Evolutionary conservation across 2,113 vertebrate genomes (phyloP).

Genomic region (Rutilus rutilus): DNA sequence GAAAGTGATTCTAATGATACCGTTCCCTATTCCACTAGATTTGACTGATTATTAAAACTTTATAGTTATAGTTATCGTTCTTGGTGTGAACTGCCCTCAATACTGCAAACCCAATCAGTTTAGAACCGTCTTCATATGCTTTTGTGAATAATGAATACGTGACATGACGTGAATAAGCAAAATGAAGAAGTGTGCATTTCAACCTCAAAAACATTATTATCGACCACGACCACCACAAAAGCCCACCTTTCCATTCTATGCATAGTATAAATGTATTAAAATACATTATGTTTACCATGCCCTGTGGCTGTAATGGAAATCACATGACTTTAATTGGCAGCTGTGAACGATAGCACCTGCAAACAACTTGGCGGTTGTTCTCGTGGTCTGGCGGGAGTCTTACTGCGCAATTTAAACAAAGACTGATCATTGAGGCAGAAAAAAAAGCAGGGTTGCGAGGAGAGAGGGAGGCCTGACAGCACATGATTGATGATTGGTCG

Average conservation of each 20-base stretch:
- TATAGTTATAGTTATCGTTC: not conserved
- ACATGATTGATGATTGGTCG: constrained; percentile 84
- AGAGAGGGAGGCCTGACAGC: constrained; percentile 71
- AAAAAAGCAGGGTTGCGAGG: constrained; percentile 61
- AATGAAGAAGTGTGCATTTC: not conserved
- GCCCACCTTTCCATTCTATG: constrained; percentile 56
- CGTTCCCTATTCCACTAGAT: too few species aligned
- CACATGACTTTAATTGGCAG: constrained; percentile 85
- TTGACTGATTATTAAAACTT: too few species aligned
- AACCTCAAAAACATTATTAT: constrained; percentile 11
- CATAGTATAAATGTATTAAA: constrained; percentile 69
- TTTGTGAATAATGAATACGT: not conserved
- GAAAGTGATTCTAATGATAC: too few species aligned
- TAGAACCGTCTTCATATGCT: not conserved
- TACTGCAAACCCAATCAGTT: not conserved
- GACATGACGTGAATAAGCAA: not conserved
- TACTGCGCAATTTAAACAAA: constrained; percentile 85
- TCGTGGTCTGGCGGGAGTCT: constrained; percentile 91
- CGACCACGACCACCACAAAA: not conserved
- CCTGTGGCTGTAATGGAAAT: constrained; percentile 84
- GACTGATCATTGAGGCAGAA: constrained; percentile 80
- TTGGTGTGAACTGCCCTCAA: not conserved
- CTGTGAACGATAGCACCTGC: constrained; percentile 85
- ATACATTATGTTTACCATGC: constrained; percentile 78
- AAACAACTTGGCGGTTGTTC: constrained; percentile 86